Base-by-base conservation (phyloP, 2,888 invertebrate species). In the Acronicta alni region DNA sequence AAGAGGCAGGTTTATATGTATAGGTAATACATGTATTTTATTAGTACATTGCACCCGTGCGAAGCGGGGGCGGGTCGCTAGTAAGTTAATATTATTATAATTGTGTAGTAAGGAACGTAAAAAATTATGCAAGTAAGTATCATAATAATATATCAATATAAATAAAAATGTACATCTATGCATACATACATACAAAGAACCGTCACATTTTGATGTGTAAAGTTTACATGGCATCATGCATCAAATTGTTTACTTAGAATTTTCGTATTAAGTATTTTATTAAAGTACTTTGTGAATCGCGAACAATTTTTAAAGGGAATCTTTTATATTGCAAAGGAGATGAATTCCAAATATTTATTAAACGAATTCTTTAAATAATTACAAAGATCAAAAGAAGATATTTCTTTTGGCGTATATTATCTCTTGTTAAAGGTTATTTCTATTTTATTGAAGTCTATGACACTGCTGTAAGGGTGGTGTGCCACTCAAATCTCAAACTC, bases 281-380 rank as follows among this genome's bases (percentile, higher is more conserved):
- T 20, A 35, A 56, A 62, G 58, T 44, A 58, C 48, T 16, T 15
- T 5, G 53, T 35, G 46, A 51, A 47, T 23, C 17, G 23, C 47
- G 16, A 49, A 55, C 15, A 38, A 47, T 20, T 46, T 56, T 46
- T 42, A 15, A 41, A 48, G 30, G 41, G 41, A 56, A 51, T 44
- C 14, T 58, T 67, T 55, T 49, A 52, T 52, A 45, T 49, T 46
- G 30, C 20, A 37, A 52, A 57, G 8, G 14, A 35, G 26, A 46
- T 18, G 17, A 35, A 62, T 52, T 52, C 10, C 3, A 42, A 54
- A 57, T 58, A 67, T 58, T 56, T 57, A 49, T 20, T 37, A 30
- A 52, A 43, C 17, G 48, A 67, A 70, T 53, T 53, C 45, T 56
- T 53, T 32, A 57, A 53, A 41, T 57, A 55, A 57, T 60, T 57